Percentiles rank a stretch among this genome's conserved stretches.
These are phyloP conservation scores for Sitta carolinensis DNA, from an alignment of 2,797 vertebrate species.

Conservation along the genomic window DNA sequence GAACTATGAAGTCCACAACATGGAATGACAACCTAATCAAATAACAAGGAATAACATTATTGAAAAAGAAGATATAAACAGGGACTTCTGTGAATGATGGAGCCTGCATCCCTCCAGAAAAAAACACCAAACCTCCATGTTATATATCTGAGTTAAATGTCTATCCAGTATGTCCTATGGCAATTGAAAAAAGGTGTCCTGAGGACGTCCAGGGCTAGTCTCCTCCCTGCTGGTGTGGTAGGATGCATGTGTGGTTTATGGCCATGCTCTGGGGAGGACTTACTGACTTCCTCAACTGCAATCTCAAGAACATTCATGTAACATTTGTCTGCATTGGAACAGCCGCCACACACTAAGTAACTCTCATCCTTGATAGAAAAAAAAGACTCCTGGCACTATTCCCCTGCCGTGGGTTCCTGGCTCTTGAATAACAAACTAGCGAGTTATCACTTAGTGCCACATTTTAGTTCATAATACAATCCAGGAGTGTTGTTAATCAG, in stretches of 20 bases:
- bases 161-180: neutral
- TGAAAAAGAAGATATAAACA: neutral
- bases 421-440: neutral
- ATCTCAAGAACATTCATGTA: neutral
- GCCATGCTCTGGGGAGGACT: neutral
- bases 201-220: neutral
- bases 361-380: neutral
- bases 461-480: neutral
- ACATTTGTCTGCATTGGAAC: neutral
- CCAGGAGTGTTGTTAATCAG: rapidly evolving
- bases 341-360: neutral
- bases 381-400: neutral
- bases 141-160: neutral
- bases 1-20: neutral
- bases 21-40: neutral
- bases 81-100: neutral
- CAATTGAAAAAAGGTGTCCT: neutral
- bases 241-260: rapidly evolving
- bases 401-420: neutral
- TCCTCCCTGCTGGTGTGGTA: neutral
- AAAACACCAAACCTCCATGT: rapidly evolving
- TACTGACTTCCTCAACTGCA: neutral
- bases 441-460: neutral
- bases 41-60: neutral
- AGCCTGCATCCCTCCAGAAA: neutral